These are phyloP conservation scores for Exocentrus adspersus DNA, from an alignment of 2,888 invertebrate species.

Conservation along the genomic window DNA sequence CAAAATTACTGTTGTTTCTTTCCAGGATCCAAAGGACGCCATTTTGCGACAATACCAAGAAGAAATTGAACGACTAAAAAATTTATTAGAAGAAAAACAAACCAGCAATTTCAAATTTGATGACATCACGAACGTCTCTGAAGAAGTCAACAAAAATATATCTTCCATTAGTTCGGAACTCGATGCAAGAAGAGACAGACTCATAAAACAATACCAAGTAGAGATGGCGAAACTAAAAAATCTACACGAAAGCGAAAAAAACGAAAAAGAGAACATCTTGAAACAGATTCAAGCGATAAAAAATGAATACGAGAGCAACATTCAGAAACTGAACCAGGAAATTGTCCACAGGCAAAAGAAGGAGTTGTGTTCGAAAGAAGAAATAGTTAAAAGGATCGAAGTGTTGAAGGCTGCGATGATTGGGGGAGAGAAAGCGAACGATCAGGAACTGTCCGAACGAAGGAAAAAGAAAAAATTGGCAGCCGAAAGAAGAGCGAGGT, in stretches of 20 bases:
- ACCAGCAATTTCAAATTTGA: conserved; percentile 50
- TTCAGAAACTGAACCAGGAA: conserved; percentile 70
- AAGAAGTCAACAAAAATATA: conserved; percentile 46
- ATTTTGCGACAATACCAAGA: conserved; percentile 85
- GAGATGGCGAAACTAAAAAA: conserved; percentile 64
- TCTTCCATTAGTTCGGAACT: conserved; percentile 42
- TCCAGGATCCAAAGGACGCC: conserved; percentile 85
- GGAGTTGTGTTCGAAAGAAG: conserved; percentile 61
- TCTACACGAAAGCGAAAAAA: conserved; percentile 61
- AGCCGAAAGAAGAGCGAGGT: conserved; percentile 71
- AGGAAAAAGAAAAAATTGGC: conserved; percentile 74
- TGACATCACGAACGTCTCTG: conserved; percentile 45
- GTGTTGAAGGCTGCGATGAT: conserved; percentile 79
- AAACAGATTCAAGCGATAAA: conserved; percentile 67
- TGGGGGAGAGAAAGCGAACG: conserved; percentile 81
- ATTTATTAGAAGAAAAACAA: conserved; percentile 63
- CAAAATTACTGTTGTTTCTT: conserved; percentile 10
- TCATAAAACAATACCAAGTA: conserved; percentile 66
- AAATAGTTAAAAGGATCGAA: conserved; percentile 60
- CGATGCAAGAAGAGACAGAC: conserved; percentile 57
- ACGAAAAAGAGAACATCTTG: conserved; percentile 60
- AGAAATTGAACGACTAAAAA: conserved; percentile 79
- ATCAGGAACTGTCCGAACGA: conserved; percentile 76
- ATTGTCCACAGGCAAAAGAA: conserved; percentile 68
- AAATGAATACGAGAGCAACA: conserved; percentile 68